Base-by-base conservation (phyloP, 2,113 vertebrate genomes). In the Struthidea cinerea region DNA sequence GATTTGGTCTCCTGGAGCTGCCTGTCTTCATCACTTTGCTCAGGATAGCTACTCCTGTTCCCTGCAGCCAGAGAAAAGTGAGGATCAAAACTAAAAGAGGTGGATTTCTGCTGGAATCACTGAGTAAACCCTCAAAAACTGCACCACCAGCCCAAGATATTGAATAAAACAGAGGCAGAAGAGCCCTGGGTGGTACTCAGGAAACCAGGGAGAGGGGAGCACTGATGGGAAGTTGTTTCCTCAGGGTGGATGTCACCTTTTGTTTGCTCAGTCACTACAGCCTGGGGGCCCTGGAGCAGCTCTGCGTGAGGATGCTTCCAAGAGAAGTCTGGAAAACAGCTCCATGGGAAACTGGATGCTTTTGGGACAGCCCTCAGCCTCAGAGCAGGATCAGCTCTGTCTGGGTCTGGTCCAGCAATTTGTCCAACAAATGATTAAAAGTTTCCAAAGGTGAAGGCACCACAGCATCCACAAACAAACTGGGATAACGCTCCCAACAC, bases 401-500 rank as follows among this genome's bases (percentile, higher is more conserved):
- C 60, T 76, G 0, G 11, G 16, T 10, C n/a, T 83, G 57, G 7
- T 69, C 27, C 80, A 80, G 41, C 46, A 73, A 3, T 65, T 71
- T 75, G 41, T 71, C 35, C 70, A 74, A 26, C 5, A 37, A 37
- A 12, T 44, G 16, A 63, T 35, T 59, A 61, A 77, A 64, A 8
- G 21, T 53, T 83, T 89, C 9, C 8, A 69, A 61, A 84, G 41
- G 19, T 32, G 23, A 85, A 90, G 37, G 11, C 13, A 76, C 9
- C 32, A 47, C 16, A 49, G 6, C 16, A 19, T 80, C 68, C 21
- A 59, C 46, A 84, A 77, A 30, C 2, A 74, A 69, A 27, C 10
- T 30, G 41, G 16, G 86, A 56, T 28, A 77, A 44, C 0, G 3
- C 16, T 71, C 8, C 30, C 57, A 30, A 52, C 0, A 1, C 16